Base-by-base conservation (phyloP, 2,797 vertebrate species). In the Pangasius mekongensis region DNA sequence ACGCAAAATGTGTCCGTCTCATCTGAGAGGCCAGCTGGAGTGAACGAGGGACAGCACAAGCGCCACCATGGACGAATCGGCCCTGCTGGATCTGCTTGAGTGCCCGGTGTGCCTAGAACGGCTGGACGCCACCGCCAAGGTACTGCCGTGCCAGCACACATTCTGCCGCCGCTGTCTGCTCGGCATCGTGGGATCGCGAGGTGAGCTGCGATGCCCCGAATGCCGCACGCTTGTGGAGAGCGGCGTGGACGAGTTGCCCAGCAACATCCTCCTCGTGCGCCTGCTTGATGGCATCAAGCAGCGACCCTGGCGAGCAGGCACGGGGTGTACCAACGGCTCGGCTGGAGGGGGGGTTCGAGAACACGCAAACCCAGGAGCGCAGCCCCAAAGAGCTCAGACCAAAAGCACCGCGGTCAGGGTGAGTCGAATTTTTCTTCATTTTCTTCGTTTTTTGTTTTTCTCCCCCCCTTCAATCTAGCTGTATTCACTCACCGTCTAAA, bases 201-300 rank as follows among this genome's bases (percentile, higher is more conserved):
- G 97, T 0, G 99, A 99, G 93, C 95, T 99, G 91, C 96, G 98
- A 33, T 99, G 99, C 93, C 99, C 99, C 0, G 99, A 99, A 94
- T 99, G 99, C 93, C 96, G 99, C 91, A 99, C 98, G 36, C 94
- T 99, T 36, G 98, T 99, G 90, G 98, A 98, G 93, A 97, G 97
- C 0, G 94, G 96, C 0, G 98, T 99, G 58, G 99, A 99, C 0
- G 98, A 99, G 81, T 97, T 99, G 76, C 99, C 99, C 60, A 99
- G 97, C 95, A 99, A 99, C 92, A 99, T 99, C 93, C 95, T 99
- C 78, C 97, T 99, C 3, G 98, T 99, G 86, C 96, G 99, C 88
- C 96, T 99, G 80, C 95, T 99, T 94, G 99, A 99, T 62, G 99
- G 99, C 89, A 99, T 99, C 96, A 99, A 98, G 92, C 99, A 99